Evolutionary conservation across 2,113 vertebrate genomes (phyloP).

Genomic region (Cebus imitator): DNA sequence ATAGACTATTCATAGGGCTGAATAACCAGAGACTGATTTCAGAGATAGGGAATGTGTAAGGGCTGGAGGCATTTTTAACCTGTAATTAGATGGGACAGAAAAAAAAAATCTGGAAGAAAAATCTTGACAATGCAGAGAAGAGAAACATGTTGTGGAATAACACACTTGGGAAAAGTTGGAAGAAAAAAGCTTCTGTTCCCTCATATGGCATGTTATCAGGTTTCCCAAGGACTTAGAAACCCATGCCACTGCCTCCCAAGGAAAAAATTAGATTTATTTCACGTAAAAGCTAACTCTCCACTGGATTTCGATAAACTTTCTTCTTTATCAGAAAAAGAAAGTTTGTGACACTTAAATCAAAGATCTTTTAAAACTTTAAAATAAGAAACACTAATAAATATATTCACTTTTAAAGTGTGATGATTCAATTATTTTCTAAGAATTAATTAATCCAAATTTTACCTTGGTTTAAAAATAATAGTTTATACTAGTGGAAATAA

Average conservation of each 20-base stretch:
- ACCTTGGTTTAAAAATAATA: not conserved
- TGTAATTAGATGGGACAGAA: not conserved
- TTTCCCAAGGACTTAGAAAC: not conserved
- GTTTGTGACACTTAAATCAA: not conserved
- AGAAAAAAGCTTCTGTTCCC: too few relatives aligned
- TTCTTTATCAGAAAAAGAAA: not conserved
- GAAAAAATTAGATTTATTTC: not conserved
- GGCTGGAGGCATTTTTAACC: not conserved
- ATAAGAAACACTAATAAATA: not conserved
- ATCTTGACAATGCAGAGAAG: not conserved
- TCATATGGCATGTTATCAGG: not conserved
- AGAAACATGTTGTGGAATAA: not conserved
- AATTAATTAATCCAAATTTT: constrained; percentile 11
- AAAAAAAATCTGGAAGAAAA: not conserved
- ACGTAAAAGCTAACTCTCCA: not conserved
- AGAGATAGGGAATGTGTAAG: not conserved
- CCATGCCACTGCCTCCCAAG: not conserved
- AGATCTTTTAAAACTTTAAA: not conserved
- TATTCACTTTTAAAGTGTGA: not conserved
- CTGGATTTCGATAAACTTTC: not conserved
- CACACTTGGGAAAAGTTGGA: not conserved
- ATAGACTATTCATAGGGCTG: not conserved
- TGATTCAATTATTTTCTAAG: not conserved
- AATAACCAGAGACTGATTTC: not conserved
- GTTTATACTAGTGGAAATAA: not conserved